A percentile compares a stretch with the other conserved stretches of the same genome.
Conservation (phyloP, 2,113 vertebrate genomes). For the Pithys albifrons region DNA sequence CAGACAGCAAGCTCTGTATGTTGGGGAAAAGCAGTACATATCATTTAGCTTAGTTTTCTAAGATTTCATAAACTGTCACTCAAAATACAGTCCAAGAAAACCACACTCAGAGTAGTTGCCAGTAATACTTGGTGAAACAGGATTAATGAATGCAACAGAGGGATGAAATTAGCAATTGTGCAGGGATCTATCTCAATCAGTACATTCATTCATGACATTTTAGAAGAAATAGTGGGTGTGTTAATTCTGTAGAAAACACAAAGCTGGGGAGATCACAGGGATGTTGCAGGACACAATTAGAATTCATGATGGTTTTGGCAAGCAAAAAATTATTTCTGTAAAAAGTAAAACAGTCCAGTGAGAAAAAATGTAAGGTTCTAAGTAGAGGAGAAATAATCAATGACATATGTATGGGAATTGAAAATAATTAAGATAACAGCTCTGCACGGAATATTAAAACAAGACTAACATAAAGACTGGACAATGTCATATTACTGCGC, state of each 20-base stretch:
- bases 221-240: not conserved
- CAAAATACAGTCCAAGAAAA: not conserved
- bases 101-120: not conserved
- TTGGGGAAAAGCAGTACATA: not conserved
- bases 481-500: not conserved
- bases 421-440: not conserved
- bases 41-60: not conserved
- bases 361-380: not conserved
- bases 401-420: not conserved
- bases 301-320: not conserved
- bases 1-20: not conserved
- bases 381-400: not conserved
- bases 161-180: not conserved
- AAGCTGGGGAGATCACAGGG: not conserved
- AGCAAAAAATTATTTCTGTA: not conserved
- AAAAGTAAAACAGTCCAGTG: not conserved
- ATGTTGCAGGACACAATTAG: not conserved
- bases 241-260: not conserved
- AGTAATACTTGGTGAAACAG: not conserved
- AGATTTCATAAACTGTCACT: not conserved
- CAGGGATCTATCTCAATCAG: not conserved
- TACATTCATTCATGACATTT: not conserved
- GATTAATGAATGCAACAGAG: not conserved
- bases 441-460: not conserved
- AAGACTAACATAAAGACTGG: not conserved